Evolutionary conservation across 2,797 vertebrate species (phyloP).

Genomic region (Spinus olivaceus): DNA sequence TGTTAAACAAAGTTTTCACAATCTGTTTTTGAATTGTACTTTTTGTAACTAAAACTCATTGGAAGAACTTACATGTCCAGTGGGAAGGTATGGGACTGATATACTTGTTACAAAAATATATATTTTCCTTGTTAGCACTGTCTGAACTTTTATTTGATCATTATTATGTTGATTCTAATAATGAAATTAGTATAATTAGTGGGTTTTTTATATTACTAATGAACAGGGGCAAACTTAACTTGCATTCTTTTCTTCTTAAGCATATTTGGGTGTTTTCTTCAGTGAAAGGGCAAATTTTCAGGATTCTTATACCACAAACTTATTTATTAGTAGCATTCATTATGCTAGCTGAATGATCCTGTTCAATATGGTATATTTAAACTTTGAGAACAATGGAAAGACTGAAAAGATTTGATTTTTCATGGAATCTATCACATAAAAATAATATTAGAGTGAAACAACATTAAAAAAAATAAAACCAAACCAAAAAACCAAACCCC

Average conservation of each 20-base stretch:
- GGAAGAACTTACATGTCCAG: neutral
- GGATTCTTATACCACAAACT: neutral
- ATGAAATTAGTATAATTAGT: neutral
- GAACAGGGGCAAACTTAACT: neutral
- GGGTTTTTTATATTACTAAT: neutral
- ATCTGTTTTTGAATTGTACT: neutral
- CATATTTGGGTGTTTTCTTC: neutral
- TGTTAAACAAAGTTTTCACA: neutral
- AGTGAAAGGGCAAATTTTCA: neutral
- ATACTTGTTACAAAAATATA: neutral
- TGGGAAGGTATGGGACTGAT: neutral
- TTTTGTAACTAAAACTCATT: neutral
- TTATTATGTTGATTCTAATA: neutral
- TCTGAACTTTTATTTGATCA: neutral
- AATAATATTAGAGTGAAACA: neutral
- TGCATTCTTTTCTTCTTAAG: neutral
- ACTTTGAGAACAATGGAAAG: neutral
- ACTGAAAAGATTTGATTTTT: neutral
- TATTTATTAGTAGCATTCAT: neutral
- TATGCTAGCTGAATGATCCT: neutral
- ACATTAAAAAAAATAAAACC: neutral
- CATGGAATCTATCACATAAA: neutral
- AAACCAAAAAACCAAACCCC: neutral
- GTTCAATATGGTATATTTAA: neutral
- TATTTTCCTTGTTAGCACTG: neutral